Evolutionary conservation across 2,113 vertebrate species (phyloP).

Genomic region (Emberiza fucata): DNA sequence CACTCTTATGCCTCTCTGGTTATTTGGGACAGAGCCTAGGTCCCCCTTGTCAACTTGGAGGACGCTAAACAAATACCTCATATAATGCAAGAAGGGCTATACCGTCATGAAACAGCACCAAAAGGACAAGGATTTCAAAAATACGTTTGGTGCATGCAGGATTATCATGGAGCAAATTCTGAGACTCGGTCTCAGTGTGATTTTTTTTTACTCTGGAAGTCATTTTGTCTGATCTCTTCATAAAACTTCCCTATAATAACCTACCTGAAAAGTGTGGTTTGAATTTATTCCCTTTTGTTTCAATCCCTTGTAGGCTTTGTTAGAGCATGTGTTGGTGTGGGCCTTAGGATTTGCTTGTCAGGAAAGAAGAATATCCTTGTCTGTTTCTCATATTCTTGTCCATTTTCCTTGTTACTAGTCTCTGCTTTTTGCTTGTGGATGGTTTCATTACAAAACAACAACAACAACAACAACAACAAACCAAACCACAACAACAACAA

Average conservation of each 20-base stretch:
- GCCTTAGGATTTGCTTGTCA: not conserved
- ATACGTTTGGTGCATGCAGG: not conserved
- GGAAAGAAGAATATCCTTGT: not conserved
- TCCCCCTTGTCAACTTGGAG: rapidly evolving
- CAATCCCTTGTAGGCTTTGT: not conserved
- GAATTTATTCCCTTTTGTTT: not conserved
- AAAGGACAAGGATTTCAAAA: not conserved
- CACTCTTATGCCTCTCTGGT: not conserved
- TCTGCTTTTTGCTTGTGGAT: not conserved
- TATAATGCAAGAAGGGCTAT: not conserved
- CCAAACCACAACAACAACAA: not conserved
- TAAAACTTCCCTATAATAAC: not conserved
- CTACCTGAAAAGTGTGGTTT: not conserved
- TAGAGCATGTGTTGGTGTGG: rapidly evolving
- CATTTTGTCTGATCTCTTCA: not conserved
- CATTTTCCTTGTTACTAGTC: not conserved
- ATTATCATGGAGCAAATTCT: rapidly evolving
- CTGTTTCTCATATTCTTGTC: not conserved
- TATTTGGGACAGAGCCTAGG: not conserved
- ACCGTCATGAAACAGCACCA: rapidly evolving
- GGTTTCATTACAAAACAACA: not conserved
- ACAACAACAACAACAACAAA: not conserved
- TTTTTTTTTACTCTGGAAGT: not conserved
- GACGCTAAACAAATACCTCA: not conserved
- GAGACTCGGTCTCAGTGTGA: rapidly evolving